Evolutionary conservation across 2,113 vertebrate species (phyloP), one percentile per base, ranked within the genome.

Genomic region (Ranitomeya variabilis): DNA sequence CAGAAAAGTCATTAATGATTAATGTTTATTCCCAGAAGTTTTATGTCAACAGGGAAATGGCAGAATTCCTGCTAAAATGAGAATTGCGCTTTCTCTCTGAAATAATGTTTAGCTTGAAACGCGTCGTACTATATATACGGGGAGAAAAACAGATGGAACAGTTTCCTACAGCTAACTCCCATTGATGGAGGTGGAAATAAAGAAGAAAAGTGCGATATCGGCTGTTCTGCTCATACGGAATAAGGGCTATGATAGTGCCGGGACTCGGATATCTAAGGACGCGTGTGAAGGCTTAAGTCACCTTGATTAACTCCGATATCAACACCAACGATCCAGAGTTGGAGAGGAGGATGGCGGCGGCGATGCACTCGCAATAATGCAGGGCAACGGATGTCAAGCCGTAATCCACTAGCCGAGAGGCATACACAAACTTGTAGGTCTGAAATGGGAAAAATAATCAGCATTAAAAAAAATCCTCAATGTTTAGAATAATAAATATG

Each of bases 391-490:
- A 95, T 0, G 93, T 81, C 9, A 98, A 94, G 11, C 97, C 97
- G 0, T 94, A 94, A 92, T 98, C 98, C 0, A 95, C 92, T 93
- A 99, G 93, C 6, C 96, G 95, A 91, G 94, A 93, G 31, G 97
- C 97, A 0, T 99, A 99, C 81, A 99, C 93, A 80, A 99, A 93
- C 91, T 98, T 99, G 89, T 97, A 99, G 15, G 96, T 95, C 98
- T 99, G 54, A 5, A 52, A 76, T 90, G 59, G 23, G 19, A 66
- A 78, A 78, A 76, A 86, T 15, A 51, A 37, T 76, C 89, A 21
- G 2, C 12, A 52, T 52, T 52, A 60, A 14, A 14, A 54, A 2
- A 84, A 71, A 55, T 45, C 26, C 12, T 45, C 37, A 45, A 45
- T 4, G 37, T 4, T 45, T 45, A 45, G 37, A 45, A 45, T 45